These are phyloP conservation scores for Ernsta delagoae DNA, from an alignment of 2,888 invertebrate species.

Conservation along the genomic window DNA sequence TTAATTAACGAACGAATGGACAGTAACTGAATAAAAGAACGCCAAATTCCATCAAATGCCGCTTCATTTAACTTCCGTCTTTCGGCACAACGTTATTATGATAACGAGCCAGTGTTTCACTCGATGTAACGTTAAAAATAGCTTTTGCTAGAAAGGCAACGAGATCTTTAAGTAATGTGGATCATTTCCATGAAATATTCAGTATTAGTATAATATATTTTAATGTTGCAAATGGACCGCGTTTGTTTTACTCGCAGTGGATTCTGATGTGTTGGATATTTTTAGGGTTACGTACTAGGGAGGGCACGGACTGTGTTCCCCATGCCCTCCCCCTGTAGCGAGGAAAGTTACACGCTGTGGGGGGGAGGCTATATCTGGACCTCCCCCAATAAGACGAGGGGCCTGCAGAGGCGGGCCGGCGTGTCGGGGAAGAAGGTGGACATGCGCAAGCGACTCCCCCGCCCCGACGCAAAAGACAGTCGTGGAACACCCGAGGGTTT, in stretches of 20 bases:
- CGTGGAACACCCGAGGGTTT: no score
- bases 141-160: constrained; percentile 26
- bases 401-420: no score
- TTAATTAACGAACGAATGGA: constrained; percentile 6
- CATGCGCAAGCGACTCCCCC: no score
- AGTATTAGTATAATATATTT: constrained; percentile 30
- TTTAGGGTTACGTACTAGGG: neutral
- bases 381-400: no score
- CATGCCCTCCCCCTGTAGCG: no score
- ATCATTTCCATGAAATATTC: constrained; percentile 31
- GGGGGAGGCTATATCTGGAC: no score
- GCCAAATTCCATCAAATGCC: constrained; percentile 21
- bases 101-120: constrained; percentile 20
- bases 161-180: constrained; percentile 23
- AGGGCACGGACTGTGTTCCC: no score
- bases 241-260: constrained; percentile 2
- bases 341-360: no score
- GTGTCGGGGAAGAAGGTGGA: no score
- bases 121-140: constrained; percentile 33
- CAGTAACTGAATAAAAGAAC: constrained; percentile 22
- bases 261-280: neutral
- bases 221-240: constrained; percentile 23
- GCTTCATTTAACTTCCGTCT: constrained; percentile 23
- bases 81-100: constrained; percentile 16
- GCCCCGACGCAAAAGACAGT: no score